Percentiles rank a stretch among this genome's conserved stretches.
Evolutionary conservation across 35 echinoderm and acorn worm genomes (phyloP).

Genomic region (Hemicentrotus pulcherrimus): DNA sequence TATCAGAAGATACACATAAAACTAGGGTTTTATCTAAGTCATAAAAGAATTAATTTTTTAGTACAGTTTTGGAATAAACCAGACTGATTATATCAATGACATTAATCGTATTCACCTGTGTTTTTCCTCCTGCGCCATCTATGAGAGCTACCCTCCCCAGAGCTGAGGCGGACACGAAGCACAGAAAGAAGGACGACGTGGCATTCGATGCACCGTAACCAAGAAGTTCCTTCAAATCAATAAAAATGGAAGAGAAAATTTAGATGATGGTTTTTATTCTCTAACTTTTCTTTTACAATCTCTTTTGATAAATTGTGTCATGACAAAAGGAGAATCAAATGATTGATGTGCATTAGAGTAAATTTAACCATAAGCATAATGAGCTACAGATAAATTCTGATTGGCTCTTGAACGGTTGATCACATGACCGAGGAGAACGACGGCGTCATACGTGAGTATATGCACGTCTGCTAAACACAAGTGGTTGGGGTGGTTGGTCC

Average conservation of each 20-base stretch:
- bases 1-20: too few species aligned
- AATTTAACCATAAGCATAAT: too few species aligned
- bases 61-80: too few species aligned
- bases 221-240: conserved; percentile 71
- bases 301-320: too few species aligned
- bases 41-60: too few species aligned
- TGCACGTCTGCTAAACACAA: neutral
- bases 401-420: neutral
- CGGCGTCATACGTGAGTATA: neutral
- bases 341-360: too few species aligned
- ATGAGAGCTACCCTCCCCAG: conserved; percentile 72
- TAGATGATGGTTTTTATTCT: neutral
- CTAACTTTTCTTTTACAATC: neutral
- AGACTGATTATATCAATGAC: too few species aligned
- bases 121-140: conserved; percentile 75
- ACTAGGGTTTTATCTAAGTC: too few species aligned
- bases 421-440: neutral
- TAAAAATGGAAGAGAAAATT: too few species aligned
- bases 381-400: neutral
- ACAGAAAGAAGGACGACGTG: conserved; percentile 70
- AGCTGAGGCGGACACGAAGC: conserved; percentile 68
- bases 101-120: conserved; percentile 63
- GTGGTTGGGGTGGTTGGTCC: neutral
- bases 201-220: conserved; percentile 81
- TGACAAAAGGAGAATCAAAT: too few species aligned